A percentile compares a stretch with the other conserved stretches of the same genome.
Conservation (phyloP, 2,888 invertebrate genomes). For the Tenodera sinensis region DNA sequence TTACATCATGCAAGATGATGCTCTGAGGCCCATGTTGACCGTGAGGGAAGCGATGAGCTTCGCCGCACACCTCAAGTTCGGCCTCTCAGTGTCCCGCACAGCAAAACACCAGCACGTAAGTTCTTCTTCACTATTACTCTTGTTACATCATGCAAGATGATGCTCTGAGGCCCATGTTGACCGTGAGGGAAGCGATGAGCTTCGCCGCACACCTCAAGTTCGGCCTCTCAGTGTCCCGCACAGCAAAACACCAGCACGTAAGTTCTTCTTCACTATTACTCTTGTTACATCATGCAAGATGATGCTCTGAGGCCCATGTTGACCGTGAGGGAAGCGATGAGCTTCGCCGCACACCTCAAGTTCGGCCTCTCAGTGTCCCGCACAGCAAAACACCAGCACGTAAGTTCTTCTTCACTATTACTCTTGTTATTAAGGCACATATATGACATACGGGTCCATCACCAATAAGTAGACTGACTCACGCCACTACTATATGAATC, state of each 20-base stretch:
- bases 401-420: neutral
- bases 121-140: constrained; percentile 47
- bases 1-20: constrained; percentile 83
- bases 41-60: constrained; percentile 79
- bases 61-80: constrained; percentile 78
- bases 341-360: constrained; percentile 76
- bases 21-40: constrained; percentile 69
- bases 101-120: neutral
- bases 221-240: constrained; percentile 54
- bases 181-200: constrained; percentile 78
- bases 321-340: constrained; percentile 78
- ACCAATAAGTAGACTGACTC: too few relatives aligned
- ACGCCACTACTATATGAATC: too few relatives aligned
- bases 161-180: constrained; percentile 68
- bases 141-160: constrained; percentile 86
- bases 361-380: constrained; percentile 59
- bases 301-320: constrained; percentile 71
- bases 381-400: neutral
- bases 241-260: neutral
- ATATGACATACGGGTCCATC: too few relatives aligned
- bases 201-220: constrained; percentile 79
- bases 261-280: constrained; percentile 41
- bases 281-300: constrained; percentile 84
- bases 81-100: constrained; percentile 51
- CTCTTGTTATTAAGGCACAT: constrained; percentile 77